A percentile compares a stretch with the other conserved stretches of the same genome.
phyloP scores from a whole-genome alignment of 2,113 vertebrate species.

The Larimichthys crocea region DNA sequence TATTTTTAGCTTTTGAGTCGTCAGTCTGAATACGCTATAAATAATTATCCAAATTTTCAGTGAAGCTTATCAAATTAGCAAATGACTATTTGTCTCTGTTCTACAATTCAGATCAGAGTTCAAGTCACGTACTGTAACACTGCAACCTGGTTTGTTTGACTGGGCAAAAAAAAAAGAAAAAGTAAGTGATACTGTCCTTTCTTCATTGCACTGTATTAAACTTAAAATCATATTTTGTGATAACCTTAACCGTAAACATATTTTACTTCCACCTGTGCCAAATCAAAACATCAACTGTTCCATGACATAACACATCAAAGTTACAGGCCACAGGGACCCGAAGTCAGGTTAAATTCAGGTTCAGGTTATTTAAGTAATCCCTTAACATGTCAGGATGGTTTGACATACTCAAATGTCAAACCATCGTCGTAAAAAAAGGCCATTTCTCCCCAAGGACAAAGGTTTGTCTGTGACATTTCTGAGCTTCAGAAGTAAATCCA shows the following conservation, averaged over 20 bases:
- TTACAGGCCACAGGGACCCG: background rate
- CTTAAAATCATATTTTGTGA: background rate
- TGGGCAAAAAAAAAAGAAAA: background rate
- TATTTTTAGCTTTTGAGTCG: background rate
- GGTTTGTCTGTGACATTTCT: constrained; percentile 6
- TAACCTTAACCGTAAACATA: background rate
- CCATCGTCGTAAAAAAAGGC: background rate
- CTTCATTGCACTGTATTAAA: background rate
- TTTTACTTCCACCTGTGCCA: background rate
- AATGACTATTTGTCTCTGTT: background rate
- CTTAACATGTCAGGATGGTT: constrained; percentile 2
- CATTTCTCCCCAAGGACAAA: background rate
- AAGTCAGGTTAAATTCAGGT: background rate
- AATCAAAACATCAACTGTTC: background rate
- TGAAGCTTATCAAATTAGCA: background rate
- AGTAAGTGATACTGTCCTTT: background rate
- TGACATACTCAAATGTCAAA: background rate
- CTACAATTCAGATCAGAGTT: background rate
- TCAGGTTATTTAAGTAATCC: background rate
- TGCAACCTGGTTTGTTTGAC: background rate
- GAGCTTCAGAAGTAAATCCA: background rate
- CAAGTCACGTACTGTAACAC: background rate
- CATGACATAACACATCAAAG: background rate
- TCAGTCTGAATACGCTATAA: constrained; percentile 1
- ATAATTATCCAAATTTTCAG: background rate